Evolutionary conservation across 2,797 vertebrate genomes (phyloP).

Genomic region (Oreochromis grahami): DNA sequence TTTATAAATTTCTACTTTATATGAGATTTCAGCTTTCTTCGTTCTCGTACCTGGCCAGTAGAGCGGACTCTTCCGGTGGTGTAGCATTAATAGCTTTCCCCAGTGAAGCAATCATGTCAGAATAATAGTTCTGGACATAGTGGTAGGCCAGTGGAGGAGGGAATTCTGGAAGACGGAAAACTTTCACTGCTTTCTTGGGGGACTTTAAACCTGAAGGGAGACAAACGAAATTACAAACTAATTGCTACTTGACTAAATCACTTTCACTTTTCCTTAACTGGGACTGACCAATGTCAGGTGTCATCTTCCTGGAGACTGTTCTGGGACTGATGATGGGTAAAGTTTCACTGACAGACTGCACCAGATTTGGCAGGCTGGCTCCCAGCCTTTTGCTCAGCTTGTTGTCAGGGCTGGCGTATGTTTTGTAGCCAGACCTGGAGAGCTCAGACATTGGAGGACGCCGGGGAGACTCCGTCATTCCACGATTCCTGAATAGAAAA

Average conservation of each 20-base stretch:
- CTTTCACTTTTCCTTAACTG: background rate
- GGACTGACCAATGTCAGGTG: conserved; percentile 53
- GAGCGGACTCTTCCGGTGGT: conserved; percentile 77
- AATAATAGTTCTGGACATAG: conserved; percentile 86
- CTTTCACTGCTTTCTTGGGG: conserved; percentile 64
- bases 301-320: conserved; percentile 45
- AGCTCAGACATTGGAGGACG: conserved; percentile 82
- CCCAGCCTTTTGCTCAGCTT: conserved; percentile 80
- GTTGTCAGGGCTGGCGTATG: conserved; percentile 45
- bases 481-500: conserved; percentile 64
- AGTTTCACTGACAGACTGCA: conserved; percentile 45
- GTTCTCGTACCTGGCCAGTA: conserved; percentile 83
- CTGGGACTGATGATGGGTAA: background rate
- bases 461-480: conserved; percentile 71
- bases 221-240: background rate
- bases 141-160: conserved; percentile 85
- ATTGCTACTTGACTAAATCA: background rate
- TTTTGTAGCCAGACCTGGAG: conserved; percentile 57
- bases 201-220: conserved; percentile 68
- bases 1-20: background rate
- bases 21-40: background rate
- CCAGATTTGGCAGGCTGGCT: conserved; percentile 89
- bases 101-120: conserved; percentile 79
- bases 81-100: conserved; percentile 79
- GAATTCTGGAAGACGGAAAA: conserved; percentile 90